These are phyloP conservation scores for Cryptus viduatorius DNA, from an alignment of 2,888 invertebrate species.

Conservation along the genomic window DNA sequence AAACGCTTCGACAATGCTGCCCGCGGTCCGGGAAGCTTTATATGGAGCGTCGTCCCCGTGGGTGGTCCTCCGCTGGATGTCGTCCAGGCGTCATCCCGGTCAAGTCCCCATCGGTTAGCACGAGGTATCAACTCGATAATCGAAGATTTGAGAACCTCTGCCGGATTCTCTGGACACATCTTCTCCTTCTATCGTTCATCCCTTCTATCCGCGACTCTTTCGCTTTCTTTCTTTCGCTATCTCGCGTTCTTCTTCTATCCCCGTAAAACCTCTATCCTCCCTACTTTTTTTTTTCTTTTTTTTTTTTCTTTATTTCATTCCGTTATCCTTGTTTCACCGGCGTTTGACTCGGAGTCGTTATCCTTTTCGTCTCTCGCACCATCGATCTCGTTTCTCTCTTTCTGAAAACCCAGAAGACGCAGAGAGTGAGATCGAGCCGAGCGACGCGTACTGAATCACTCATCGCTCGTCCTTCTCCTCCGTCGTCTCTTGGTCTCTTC, in stretches of 20 bases:
- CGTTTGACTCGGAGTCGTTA: slow-evolving; percentile 26
- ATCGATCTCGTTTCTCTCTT: slow-evolving; percentile 65
- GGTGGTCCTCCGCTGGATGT: slow-evolving; percentile 82
- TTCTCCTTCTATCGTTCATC: slow-evolving; percentile 41
- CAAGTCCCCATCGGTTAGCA: slow-evolving; percentile 53
- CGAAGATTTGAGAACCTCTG: slow-evolving; percentile 68
- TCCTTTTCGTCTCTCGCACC: slow-evolving; percentile 59
- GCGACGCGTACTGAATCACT: slow-evolving; percentile 83
- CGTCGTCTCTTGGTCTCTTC: slow-evolving; percentile 45
- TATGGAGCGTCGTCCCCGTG: slow-evolving; percentile 83
- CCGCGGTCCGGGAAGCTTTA: slow-evolving; percentile 79
- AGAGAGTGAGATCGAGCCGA: slow-evolving; percentile 74
- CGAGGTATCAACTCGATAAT: slow-evolving; percentile 6
- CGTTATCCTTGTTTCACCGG: neutral
- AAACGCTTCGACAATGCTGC: slow-evolving; percentile 77
- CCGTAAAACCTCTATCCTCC: slow-evolving; percentile 46
- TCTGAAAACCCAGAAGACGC: slow-evolving; percentile 68
- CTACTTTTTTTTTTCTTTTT: too few species aligned
- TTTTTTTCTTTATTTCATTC: neutral
- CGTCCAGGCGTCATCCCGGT: slow-evolving; percentile 77
- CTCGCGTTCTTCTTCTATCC: slow-evolving; percentile 34
- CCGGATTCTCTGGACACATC: slow-evolving; percentile 49
- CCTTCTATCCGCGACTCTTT: slow-evolving; percentile 14
- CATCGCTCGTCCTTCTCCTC: slow-evolving; percentile 74
- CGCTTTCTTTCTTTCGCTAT: slow-evolving; percentile 29